phyloP scores from a whole-genome alignment of 92 coral and sea anemone genomes.

The Virgularia gustaviana region DNA sequence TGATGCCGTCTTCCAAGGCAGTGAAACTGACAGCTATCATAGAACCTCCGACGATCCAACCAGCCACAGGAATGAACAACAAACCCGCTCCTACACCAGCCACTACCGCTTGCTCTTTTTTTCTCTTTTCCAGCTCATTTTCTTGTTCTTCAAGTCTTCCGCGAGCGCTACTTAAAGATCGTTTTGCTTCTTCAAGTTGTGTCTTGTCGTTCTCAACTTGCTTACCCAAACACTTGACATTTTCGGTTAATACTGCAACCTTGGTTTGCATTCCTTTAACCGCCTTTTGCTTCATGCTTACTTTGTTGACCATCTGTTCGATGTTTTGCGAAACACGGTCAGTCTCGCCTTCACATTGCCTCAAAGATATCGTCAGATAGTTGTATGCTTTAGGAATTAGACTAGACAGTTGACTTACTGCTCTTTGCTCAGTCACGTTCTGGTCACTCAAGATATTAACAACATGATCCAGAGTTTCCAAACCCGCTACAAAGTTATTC shows the following conservation, averaged over 20 bases:
- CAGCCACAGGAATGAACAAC: not conserved
- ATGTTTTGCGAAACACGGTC: not conserved
- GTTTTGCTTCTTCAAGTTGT: not conserved
- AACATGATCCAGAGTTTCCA: constrained; percentile 15
- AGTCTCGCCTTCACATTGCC: constrained; percentile 4
- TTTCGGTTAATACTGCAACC: not conserved
- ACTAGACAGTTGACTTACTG: not conserved
- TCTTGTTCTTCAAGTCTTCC: not conserved
- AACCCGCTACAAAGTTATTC: constrained; percentile 12
- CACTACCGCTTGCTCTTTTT: not conserved
- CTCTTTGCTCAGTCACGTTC: not conserved
- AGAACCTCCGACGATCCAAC: constrained; percentile 7
- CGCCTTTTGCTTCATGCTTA: not conserved
- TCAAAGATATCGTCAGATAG: not conserved
- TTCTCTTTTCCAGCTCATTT: not conserved
- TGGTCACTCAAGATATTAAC: not conserved
- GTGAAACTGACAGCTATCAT: constrained; percentile 8
- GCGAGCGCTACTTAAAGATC: not conserved
- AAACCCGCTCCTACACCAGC: not conserved
- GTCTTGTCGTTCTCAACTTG: constrained; percentile 1
- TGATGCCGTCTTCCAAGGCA: constrained; percentile 6
- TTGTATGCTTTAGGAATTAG: constrained; percentile 26
- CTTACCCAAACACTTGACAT: not conserved
- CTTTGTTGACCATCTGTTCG: not conserved
- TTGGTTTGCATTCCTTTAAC: not conserved